A percentile compares a stretch with the other conserved stretches of the same genome.
Conservation (phyloP, 2,797 vertebrate species). For the Aythya fuligula region DNA sequence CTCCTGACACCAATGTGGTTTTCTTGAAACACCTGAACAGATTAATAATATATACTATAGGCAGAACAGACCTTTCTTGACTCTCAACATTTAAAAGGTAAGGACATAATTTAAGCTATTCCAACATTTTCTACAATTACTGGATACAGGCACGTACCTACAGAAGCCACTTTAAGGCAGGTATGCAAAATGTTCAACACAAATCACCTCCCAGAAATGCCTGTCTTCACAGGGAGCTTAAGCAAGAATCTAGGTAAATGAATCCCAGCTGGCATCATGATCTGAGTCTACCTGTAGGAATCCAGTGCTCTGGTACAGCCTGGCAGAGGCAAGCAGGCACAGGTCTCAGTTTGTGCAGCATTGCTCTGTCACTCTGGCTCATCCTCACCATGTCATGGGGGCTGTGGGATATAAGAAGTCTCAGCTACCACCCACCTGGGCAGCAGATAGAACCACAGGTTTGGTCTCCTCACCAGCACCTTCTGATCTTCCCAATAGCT, state of each 20-base stretch:
- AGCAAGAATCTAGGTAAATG: neutral
- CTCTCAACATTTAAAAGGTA: conserved; percentile 4
- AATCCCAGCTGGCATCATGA: neutral
- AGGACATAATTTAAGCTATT: conserved; percentile 4
- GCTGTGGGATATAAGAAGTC: neutral
- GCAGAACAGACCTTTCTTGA: neutral
- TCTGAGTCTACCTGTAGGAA: neutral
- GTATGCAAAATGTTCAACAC: neutral
- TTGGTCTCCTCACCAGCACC: neutral
- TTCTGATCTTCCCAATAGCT: neutral
- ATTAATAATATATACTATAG: neutral
- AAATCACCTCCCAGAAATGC: neutral
- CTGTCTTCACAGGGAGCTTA: neutral
- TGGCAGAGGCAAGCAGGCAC: neutral
- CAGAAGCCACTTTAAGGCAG: neutral
- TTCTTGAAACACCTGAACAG: neutral
- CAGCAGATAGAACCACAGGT: neutral
- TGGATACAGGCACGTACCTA: neutral
- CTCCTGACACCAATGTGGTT: neutral
- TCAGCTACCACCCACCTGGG: neutral
- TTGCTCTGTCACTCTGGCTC: neutral
- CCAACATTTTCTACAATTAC: neutral
- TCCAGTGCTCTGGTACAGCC: neutral
- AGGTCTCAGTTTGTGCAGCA: neutral
- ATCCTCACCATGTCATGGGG: neutral